Base-by-base conservation (phyloP, 2,797 vertebrate genomes). In the Antrozous pallidus region DNA sequence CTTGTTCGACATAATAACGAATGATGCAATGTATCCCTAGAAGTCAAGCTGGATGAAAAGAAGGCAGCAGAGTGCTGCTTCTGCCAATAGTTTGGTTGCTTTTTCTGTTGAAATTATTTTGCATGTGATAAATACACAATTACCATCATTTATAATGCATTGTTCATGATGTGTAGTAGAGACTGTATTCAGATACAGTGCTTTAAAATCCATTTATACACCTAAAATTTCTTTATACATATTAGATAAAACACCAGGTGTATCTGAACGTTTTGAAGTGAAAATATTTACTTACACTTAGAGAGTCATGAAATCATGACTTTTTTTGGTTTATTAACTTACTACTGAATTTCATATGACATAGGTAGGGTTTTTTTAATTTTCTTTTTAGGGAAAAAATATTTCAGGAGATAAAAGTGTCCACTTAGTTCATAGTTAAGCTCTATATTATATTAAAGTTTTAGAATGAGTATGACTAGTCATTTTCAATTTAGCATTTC, bases 1-100 rank as follows among this genome's bases (percentile, higher is more conserved):
- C 97, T 97, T 98, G 97, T 98, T 98, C 96, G 88, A 97, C 98
- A 98, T 95, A 97, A 97, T 97, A 95, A 98, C 94, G 96, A 97
- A 95, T 94, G 96, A 97, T 98, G 96, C 96, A 95, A 91, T 78
- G 80, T 96, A 98, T 96, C 97, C 97, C 96, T 97, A 89, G 94
- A 98, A 98, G 91, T 97, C 96, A 98, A 96, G 96, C 92, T 97
- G 95, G 97, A 97, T 98, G 93, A 98, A 98, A 98, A 94, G 93
- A 96, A 93, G 61, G 49, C 95, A 93, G 85, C 65, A 95, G 87
- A 96, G 88, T 74, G 54, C 63, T 94, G 96, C 85, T 98, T 79
- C 97, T 97, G 95, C 90, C 96, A 96, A 90, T 88, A 95, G 54
- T 94, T 97, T 84, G 88, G 93, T 94, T 97, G 70, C 73, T 92